Evolutionary conservation across 2,113 vertebrate genomes (phyloP), one percentile per base, ranked within the genome.

Genomic region (Myotis lucifugus): DNA sequence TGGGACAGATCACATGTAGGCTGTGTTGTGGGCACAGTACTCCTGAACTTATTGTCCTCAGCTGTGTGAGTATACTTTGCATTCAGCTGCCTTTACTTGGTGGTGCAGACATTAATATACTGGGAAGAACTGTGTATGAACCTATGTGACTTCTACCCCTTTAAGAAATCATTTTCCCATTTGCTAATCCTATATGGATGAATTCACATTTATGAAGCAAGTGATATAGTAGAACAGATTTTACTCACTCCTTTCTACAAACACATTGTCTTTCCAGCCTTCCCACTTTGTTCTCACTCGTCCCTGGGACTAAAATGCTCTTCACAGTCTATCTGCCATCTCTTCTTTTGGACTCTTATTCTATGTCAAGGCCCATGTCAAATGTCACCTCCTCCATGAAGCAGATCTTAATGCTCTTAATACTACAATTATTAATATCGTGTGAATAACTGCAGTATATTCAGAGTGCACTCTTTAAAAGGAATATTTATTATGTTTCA

Each of bases 1-100:
- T 89, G 37, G 21, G n/a, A 72, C 32, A 93, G 18, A 67, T 48
- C 87, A 67, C 18, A 93, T 77, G 73, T 66, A 46, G 59, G 52
- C 6, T 79, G 59, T n/a, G 2, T 32, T 50, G 40, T 50, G 64
- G 34, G 17, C 9, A 27, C 8, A 7, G 12, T 14, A 21, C 54
- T 32, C 25, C 50, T 32, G 34, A 66, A 18, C 29, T 13, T 52
- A 32, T 23, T 21, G 18, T 83, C 32, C 18, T 37, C 15, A 37
- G 86, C 14, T 34, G 4, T 15, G 17, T 32, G n/a, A 40, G 42
- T 32, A 11, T 10, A 12, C 25, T 29, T 23, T 13, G 17, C 11
- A 66, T 56, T 70, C 61, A 40, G 3, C 37, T 67, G 29, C 34
- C 56, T 17, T 72, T 50, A 23, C 5, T 10, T 19, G 32, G 25